phyloP scores from a whole-genome alignment of 2,113 vertebrate genomes.

The Leucopsar rothschildi region DNA sequence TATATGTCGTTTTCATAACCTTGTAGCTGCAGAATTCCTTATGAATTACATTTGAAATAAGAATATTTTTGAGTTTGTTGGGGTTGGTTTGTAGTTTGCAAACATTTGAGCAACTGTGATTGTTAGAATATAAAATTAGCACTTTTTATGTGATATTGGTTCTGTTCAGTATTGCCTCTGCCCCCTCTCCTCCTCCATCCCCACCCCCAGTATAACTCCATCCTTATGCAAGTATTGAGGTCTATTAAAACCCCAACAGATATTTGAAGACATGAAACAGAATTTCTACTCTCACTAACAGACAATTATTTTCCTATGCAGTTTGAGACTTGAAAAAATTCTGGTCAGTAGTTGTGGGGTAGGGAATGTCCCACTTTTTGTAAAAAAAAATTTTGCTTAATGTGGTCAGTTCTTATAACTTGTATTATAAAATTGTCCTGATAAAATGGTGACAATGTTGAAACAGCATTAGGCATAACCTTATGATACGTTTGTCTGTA shows the following conservation, averaged over 20 bases:
- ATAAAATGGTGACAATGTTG: background rate
- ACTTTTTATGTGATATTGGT: slow-evolving; percentile 62
- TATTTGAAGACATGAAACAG: background rate
- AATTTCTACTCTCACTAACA: background rate
- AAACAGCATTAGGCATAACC: background rate
- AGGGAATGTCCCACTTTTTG: background rate
- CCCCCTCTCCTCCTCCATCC: slow-evolving; percentile 20
- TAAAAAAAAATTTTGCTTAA: background rate
- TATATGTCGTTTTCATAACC: slow-evolving; percentile 27
- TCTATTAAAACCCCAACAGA: background rate
- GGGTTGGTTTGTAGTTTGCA: slow-evolving; percentile 21
- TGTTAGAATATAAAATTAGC: slow-evolving; percentile 50
- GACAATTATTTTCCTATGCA: background rate
- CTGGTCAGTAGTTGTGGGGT: background rate
- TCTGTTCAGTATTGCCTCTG: slow-evolving; percentile 19
- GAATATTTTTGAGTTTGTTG: background rate
- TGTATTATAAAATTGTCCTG: background rate
- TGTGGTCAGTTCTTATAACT: background rate
- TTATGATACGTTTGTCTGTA: background rate
- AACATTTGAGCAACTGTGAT: slow-evolving; percentile 48
- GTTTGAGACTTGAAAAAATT: background rate
- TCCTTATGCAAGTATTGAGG: slow-evolving; percentile 18
- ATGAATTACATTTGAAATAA: slow-evolving; percentile 11
- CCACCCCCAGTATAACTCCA: slow-evolving; percentile 18
- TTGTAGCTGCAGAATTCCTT: slow-evolving; percentile 16